Conservation (phyloP, 1,140 invertebrate genomes). For the Arctopsyche grandis region DNA sequence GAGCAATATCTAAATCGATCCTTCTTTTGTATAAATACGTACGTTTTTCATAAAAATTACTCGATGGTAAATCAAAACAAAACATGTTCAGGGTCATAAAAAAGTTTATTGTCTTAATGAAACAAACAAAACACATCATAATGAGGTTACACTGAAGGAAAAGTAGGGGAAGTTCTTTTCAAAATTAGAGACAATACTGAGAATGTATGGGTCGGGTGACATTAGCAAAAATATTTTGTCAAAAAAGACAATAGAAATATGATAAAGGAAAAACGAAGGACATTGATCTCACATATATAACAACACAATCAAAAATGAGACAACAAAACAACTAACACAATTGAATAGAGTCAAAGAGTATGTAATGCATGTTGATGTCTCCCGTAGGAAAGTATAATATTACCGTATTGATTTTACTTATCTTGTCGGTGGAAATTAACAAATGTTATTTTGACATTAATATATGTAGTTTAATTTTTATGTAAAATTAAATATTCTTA, state of each 20-base stretch:
- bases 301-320: constrained; percentile 44
- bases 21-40: too few species aligned
- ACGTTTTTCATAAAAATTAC: too few species aligned
- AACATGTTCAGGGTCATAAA: not conserved
- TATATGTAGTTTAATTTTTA: too few species aligned
- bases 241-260: constrained; percentile 37
- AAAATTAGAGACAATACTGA: not conserved
- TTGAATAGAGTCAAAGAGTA: not conserved
- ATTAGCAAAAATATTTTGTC: constrained; percentile 34
- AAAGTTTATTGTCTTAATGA: constrained; percentile 8
- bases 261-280: constrained; percentile 43
- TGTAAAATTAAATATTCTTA: constrained; percentile 72
- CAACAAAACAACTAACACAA: constrained; percentile 33
- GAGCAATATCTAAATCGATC: too few species aligned
- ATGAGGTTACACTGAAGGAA: constrained; percentile 19
- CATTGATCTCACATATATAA: constrained; percentile 39
- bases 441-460: too few species aligned
- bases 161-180: not conserved
- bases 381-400: too few species aligned
- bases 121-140: constrained; percentile 13
- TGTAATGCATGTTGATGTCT: constrained; percentile 6
- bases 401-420: too few species aligned
- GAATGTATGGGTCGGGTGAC: constrained; percentile 16
- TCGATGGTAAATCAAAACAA: not conserved
- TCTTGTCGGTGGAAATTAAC: too few species aligned